Conservation (phyloP, 2,797 vertebrate genomes). For the Rachycentron canadum region DNA sequence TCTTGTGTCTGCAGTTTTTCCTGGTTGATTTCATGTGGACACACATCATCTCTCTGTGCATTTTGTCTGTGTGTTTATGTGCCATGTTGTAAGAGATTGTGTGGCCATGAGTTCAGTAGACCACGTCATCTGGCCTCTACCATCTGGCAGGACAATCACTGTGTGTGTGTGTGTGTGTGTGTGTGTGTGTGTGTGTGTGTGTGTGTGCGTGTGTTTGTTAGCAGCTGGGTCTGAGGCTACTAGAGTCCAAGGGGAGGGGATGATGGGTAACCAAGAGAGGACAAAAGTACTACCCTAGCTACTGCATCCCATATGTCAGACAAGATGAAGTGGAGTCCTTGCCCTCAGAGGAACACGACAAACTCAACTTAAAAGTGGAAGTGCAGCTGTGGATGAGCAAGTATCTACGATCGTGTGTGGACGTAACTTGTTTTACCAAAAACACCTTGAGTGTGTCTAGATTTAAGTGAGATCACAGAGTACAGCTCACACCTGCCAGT, state of each 20-base stretch:
- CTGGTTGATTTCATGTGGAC: conserved; percentile 11
- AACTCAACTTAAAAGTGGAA: conserved; percentile 30
- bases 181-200: conserved; percentile 27
- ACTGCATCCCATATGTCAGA: conserved; percentile 60
- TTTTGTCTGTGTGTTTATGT: conserved; percentile 39
- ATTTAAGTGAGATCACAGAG: background rate
- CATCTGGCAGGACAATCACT: conserved; percentile 78
- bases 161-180: conserved; percentile 33
- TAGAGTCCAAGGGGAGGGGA: conserved; percentile 53
- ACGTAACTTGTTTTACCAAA: conserved; percentile 12
- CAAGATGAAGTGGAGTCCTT: conserved; percentile 46
- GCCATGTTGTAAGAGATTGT: conserved; percentile 52
- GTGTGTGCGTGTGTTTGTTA: conserved; percentile 1
- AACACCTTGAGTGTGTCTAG: background rate
- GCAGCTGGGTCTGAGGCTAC: conserved; percentile 50
- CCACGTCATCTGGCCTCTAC: conserved; percentile 70
- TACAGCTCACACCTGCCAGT: conserved; percentile 8
- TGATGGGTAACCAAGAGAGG: conserved; percentile 46
- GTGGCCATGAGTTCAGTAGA: conserved; percentile 63
- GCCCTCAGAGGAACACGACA: conserved; percentile 16
- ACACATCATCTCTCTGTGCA: conserved; percentile 2
- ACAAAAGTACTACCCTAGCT: conserved; percentile 44
- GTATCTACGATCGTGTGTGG: background rate
- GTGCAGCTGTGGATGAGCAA: conserved; percentile 13
- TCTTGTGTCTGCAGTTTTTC: conserved; percentile 3